These are phyloP conservation scores for Octodon degus DNA, from an alignment of 2,113 vertebrate genomes.

Conservation along the genomic window DNA sequence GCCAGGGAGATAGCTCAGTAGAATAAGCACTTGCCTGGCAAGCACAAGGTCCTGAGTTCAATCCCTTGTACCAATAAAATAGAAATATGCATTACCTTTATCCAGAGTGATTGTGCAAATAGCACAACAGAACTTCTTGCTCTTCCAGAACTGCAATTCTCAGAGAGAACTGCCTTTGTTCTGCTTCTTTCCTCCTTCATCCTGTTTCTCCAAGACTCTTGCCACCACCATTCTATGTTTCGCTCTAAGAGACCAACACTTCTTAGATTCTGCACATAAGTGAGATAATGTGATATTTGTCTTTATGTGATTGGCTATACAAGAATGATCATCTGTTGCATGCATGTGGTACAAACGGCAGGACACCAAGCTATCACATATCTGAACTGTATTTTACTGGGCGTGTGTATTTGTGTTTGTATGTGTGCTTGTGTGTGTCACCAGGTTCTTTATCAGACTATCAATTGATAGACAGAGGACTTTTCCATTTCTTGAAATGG, in stretches of 20 bases:
- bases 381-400: too few relatives aligned
- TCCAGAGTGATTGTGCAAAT: neutral
- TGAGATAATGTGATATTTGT: neutral
- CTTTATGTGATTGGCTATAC: neutral
- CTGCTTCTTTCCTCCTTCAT: neutral
- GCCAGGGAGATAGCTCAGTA: too few relatives aligned
- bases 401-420: neutral
- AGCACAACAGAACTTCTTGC: neutral
- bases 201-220: neutral
- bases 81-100: neutral
- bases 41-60: too few relatives aligned
- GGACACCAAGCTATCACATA: neutral
- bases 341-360: neutral
- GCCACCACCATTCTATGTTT: neutral
- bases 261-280: neutral
- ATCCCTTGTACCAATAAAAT: neutral
- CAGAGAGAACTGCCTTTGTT: neutral
- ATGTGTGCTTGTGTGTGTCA: neutral
- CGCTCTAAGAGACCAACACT: neutral
- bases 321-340: neutral
- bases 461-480: too few relatives aligned
- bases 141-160: neutral
- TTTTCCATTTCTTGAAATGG: neutral
- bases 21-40: too few relatives aligned
- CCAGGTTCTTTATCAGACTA: neutral